A percentile compares a stretch with the other conserved stretches of the same genome.
These are phyloP conservation scores for Rhingia rostrata DNA, from an alignment of 2,888 invertebrate species.

Conservation along the genomic window DNA sequence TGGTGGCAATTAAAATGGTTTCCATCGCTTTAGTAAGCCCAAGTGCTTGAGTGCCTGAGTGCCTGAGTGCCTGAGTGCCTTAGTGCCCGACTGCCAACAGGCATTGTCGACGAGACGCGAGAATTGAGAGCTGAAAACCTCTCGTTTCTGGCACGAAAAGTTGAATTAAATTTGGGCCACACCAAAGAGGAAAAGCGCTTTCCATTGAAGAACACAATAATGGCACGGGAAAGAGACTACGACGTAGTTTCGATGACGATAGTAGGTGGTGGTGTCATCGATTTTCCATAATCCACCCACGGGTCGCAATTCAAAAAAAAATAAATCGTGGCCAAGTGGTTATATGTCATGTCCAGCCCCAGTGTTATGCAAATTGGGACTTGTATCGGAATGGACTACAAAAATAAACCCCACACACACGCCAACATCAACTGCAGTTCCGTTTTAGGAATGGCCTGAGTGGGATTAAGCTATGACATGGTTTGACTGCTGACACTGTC, in stretches of 20 bases:
- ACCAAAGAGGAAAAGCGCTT: background rate
- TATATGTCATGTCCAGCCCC: conserved; percentile 55
- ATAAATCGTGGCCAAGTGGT: conserved; percentile 16
- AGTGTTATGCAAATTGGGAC: conserved; percentile 58
- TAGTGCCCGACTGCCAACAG: background rate
- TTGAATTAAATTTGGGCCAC: conserved; percentile 22
- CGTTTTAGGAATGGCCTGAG: conserved; percentile 20
- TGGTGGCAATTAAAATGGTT: conserved; percentile 63
- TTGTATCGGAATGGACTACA: background rate
- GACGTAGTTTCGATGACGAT: conserved; percentile 27
- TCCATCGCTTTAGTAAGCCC: conserved; percentile 39
- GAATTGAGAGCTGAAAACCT: too few species aligned
- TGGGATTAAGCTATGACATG: conserved; percentile 42
- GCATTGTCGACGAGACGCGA: too few species aligned
- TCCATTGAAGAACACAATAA: conserved; percentile 21
- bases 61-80: too few species aligned
- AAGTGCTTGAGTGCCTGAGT: background rate
- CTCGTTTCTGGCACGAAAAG: conserved; percentile 34
- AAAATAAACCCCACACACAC: conserved; percentile 13
- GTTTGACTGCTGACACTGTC: background rate
- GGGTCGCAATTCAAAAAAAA: background rate
- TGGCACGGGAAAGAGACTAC: conserved; percentile 8
- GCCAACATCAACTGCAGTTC: conserved; percentile 35
- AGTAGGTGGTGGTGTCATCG: conserved; percentile 22
- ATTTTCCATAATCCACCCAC: conserved; percentile 36